A percentile compares a stretch with the other conserved stretches of the same genome.
phyloP scores from a whole-genome alignment of 2,797 vertebrate species.

The Phalanger gymnotis region DNA sequence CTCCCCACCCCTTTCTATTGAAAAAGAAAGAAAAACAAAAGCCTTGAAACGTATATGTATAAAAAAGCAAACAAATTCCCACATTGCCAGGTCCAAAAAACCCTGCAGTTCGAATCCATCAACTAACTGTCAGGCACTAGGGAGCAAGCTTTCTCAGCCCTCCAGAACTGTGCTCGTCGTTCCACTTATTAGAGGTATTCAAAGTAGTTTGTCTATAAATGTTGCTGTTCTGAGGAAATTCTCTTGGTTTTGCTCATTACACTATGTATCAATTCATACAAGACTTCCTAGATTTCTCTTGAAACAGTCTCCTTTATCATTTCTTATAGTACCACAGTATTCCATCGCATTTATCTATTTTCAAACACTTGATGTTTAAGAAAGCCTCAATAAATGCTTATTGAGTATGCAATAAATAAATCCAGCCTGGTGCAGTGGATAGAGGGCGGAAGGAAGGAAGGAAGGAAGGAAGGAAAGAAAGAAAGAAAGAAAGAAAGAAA shows the following conservation, averaged over 20 bases:
- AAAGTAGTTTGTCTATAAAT: background rate
- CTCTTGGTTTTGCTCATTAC: background rate
- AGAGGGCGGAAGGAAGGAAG: too few relatives aligned
- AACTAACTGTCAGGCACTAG: background rate
- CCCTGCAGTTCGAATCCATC: background rate
- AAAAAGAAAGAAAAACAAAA: background rate
- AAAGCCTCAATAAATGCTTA: conserved; percentile 17
- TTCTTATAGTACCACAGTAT: background rate
- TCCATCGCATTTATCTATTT: background rate
- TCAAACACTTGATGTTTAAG: conserved; percentile 10
- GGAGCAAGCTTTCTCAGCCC: background rate
- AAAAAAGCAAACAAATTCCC: background rate
- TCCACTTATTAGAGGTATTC: background rate
- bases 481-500: too few relatives aligned
- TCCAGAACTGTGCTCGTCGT: background rate
- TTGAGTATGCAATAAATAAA: conserved; percentile 32
- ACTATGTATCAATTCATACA: background rate
- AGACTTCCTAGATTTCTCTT: background rate
- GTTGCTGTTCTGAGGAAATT: background rate
- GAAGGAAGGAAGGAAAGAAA: too few relatives aligned
- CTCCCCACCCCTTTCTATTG: background rate
- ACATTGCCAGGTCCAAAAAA: background rate
- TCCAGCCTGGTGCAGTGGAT: background rate
- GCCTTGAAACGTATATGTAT: background rate
- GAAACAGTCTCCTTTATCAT: background rate